phyloP scores from a whole-genome alignment of 2,113 vertebrate species.

The Pica pica region DNA sequence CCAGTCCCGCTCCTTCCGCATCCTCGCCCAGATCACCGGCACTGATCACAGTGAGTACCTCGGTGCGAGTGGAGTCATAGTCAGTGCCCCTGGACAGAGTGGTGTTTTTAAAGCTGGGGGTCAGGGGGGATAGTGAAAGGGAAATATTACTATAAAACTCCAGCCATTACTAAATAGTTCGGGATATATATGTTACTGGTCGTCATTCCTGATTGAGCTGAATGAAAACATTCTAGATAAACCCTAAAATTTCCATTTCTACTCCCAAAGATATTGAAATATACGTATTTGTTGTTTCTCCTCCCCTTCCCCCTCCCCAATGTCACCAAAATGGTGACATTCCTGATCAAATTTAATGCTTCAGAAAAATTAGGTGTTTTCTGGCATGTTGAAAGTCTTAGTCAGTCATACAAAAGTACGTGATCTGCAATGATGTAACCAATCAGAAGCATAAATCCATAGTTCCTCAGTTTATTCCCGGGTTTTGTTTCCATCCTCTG shows the following conservation, averaged over 20 bases:
- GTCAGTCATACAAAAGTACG: not conserved
- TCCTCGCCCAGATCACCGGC: slow-evolving; percentile 96
- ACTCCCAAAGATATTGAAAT: not conserved
- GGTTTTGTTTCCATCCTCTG: not conserved
- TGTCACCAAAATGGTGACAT: not conserved
- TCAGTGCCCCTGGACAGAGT: accelerated
- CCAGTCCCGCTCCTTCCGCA: slow-evolving; percentile 95
- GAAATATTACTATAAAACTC: not conserved
- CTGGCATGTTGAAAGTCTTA: not conserved
- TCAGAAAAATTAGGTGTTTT: not conserved
- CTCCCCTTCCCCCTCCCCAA: accelerated
- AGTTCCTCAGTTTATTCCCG: not conserved
- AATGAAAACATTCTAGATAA: not conserved
- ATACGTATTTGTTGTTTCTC: not conserved
- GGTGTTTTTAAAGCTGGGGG: not conserved
- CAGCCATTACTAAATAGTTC: not conserved
- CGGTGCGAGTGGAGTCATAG: accelerated
- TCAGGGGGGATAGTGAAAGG: accelerated
- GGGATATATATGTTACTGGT: not conserved
- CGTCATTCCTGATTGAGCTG: not conserved
- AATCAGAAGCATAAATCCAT: not conserved
- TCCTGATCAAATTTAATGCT: not conserved
- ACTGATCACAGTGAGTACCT: slow-evolving; percentile 82
- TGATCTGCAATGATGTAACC: not conserved
- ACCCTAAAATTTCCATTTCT: not conserved